A percentile compares a stretch with the other conserved stretches of the same genome.
Conservation (phyloP, 2,797 vertebrate species). For the Coilia nasus region DNA sequence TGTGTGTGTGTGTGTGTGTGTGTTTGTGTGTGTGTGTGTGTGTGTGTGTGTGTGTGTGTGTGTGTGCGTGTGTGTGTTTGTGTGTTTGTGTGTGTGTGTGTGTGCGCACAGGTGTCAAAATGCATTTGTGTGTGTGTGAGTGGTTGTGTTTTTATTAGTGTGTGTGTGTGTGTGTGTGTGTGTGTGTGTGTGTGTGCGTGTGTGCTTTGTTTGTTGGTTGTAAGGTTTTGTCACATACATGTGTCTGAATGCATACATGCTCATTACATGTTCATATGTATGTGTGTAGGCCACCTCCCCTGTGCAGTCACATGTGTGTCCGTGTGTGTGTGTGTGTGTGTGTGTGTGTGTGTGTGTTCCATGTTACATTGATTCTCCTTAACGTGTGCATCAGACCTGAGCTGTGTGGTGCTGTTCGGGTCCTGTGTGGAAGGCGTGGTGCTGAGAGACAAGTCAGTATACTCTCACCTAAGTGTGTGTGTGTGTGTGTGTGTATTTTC, state of each 20-base stretch:
- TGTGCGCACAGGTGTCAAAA: background rate
- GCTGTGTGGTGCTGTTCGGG: constrained; percentile 85
- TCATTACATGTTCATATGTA: too few relatives aligned
- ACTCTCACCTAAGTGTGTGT: constrained; percentile 14
- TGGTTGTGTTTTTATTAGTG: background rate
- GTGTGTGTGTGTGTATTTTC: constrained; percentile 6
- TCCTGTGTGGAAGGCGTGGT: constrained; percentile 87
- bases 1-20: background rate
- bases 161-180: too few relatives aligned
- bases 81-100: background rate
- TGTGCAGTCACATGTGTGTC: too few relatives aligned
- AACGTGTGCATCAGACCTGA: constrained; percentile 77
- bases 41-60: background rate
- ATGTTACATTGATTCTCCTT: constrained; percentile 59
- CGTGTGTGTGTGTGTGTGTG: background rate
- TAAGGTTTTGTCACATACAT: too few relatives aligned
- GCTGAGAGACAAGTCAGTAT: constrained; percentile 88
- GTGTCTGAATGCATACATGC: too few relatives aligned
- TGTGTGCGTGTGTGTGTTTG: background rate
- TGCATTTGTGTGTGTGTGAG: background rate
- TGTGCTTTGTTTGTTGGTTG: too few relatives aligned
- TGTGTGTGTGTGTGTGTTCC: background rate
- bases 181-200: too few relatives aligned
- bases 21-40: background rate
- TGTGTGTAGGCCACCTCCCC: too few relatives aligned